Evolutionary conservation across 1,140 invertebrate genomes (phyloP).

Genomic region (Olivierus martensii): DNA sequence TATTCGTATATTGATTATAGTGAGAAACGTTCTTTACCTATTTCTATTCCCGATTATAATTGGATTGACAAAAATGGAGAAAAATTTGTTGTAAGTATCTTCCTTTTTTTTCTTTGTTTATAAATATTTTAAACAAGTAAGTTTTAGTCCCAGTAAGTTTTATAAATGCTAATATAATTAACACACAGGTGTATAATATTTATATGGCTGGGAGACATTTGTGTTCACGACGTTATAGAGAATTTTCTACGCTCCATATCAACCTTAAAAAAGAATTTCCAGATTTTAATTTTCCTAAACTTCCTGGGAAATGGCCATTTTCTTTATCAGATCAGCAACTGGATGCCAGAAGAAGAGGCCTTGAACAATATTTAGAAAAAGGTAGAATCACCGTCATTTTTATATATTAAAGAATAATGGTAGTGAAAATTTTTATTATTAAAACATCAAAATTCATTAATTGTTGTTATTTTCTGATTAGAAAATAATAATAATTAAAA

Average conservation of each 20-base stretch:
- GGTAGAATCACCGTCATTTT: constrained; percentile 22
- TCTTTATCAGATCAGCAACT: constrained; percentile 90
- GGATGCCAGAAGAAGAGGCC: constrained; percentile 75
- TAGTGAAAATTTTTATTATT: no score
- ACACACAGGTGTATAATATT: constrained; percentile 75
- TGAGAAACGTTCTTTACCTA: constrained; percentile 92
- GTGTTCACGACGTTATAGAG: constrained; percentile 87
- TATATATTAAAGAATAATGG: background rate
- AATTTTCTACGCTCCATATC: constrained; percentile 81
- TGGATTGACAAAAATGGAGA: constrained; percentile 65
- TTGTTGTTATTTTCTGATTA: no score
- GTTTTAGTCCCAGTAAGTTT: no score
- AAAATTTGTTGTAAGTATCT: constrained; percentile 70
- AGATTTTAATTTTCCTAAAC: constrained; percentile 93
- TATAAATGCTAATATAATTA: background rate
- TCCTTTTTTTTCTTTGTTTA: background rate
- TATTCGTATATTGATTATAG: constrained; percentile 93
- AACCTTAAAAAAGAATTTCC: constrained; percentile 90
- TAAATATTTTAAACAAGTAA: no score
- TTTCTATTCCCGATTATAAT: constrained; percentile 93
- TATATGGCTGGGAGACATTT: constrained; percentile 97
- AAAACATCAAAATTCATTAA: no score
- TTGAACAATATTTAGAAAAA: constrained; percentile 97
- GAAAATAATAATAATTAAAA: no score
- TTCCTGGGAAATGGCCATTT: constrained; percentile 98